Conservation (phyloP, 2,888 invertebrate species). For the Lordiphosa andalusiaca region DNA sequence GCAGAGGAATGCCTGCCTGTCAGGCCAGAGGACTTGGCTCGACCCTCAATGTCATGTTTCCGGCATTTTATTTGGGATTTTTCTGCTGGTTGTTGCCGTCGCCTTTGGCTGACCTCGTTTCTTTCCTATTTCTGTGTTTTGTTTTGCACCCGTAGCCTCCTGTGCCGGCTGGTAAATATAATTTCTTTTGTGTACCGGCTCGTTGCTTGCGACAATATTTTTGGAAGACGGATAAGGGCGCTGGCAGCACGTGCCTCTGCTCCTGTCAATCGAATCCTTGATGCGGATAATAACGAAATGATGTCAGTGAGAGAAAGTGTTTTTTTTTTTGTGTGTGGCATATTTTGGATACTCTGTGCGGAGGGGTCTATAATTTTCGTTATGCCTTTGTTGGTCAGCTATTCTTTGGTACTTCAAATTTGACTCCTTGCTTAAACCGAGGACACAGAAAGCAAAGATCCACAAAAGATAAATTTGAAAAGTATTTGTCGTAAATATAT, state of each 20-base stretch:
- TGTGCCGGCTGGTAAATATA: slow-evolving; percentile 46
- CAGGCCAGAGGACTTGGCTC: slow-evolving; percentile 39
- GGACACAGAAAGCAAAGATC: no score
- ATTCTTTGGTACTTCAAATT: no score
- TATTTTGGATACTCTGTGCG: no score
- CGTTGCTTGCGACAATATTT: slow-evolving; percentile 67
- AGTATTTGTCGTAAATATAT: no score
- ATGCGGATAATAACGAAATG: slow-evolving; percentile 76
- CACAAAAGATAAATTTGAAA: no score
- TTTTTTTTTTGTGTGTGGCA: slow-evolving; percentile 40
- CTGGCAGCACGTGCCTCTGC: slow-evolving; percentile 65
- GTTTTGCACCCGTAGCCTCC: slow-evolving; percentile 41
- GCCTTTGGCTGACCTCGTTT: slow-evolving; percentile 14
- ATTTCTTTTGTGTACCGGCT: slow-evolving; percentile 64
- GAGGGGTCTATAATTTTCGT: no score
- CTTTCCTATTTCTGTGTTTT: slow-evolving; percentile 54
- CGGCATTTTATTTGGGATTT: slow-evolving; percentile 69
- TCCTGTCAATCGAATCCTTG: slow-evolving; percentile 71
- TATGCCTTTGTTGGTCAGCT: no score
- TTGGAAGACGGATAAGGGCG: slow-evolving; percentile 64
- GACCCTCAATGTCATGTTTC: slow-evolving; percentile 58
- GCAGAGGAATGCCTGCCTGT: slow-evolving; percentile 15
- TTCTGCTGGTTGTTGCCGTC: slow-evolving; percentile 20
- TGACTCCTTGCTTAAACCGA: no score
- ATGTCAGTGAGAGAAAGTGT: slow-evolving; percentile 60